Evolutionary conservation across 2,888 invertebrate genomes (phyloP), one percentile per base, ranked within the genome.

Genomic region (Aphodius sticticus): DNA sequence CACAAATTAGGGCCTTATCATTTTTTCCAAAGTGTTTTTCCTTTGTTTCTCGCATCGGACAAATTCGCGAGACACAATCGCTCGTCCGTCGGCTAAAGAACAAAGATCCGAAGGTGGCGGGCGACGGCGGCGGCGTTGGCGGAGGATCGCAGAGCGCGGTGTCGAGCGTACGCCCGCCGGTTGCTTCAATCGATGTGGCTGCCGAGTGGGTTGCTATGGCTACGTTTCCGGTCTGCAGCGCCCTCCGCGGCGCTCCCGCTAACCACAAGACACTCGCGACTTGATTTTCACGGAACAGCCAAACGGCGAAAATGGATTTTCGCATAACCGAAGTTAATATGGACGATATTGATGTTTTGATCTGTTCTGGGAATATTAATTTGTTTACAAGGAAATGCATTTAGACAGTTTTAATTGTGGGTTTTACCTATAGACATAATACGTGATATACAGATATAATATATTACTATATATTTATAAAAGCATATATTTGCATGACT

Each of bases 151-250:
- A 35, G 74, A 74, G 14, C 26, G 74, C 15, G 74, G 53, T 53
- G 53, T 53, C 53, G 53, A 53, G 53, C 53, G 53, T 3, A 7
- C 53, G 53, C 53, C 53, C 26, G 36, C 74, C 74, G 74, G 35
- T 87, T 87, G 86, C 86, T 88, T 89, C 92, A 92, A 92, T 92
- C 92, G 92, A 92, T 92, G 92, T 91, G 90, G 88, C 88, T 87
- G 88, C 74, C 74, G 35, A 74, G 88, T 90, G 90, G 90, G 93
- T 93, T 92, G 92, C 93, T 92, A 92, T 92, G 91, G 91, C 91
- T 91, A 90, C 91, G 90, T 90, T 93, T 93, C 93, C 93, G 93
- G 92, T 89, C 87, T 88, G 87, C 87, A 88, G 87, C 88, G 87
- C 88, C 86, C 86, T 84, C 84, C 82, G 80, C 83, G 84, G 83